Evolutionary conservation across 2,113 vertebrate genomes (phyloP), one percentile per base, ranked within the genome.

Genomic region (Centrocercus urophasianus): DNA sequence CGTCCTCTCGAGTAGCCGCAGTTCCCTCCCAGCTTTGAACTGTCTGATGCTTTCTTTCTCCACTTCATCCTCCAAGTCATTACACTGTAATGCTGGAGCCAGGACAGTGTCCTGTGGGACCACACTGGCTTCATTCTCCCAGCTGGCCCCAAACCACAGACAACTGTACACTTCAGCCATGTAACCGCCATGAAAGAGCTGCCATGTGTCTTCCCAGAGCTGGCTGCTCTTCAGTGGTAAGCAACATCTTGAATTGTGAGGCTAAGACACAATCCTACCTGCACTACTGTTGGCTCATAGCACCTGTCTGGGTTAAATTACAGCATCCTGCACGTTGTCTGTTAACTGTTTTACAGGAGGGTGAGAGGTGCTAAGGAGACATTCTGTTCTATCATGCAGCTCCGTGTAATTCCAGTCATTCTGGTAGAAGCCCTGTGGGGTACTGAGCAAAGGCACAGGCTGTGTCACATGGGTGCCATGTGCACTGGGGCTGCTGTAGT

Each of bases 11-110:
- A 91, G 50, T 91, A 88, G 84, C 79, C 60, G 61, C 81, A 86
- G 4, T 80, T 94, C 86, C 70, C 71, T 93, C 56, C 52, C 70
- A 93, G 82, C 88, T 96, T 95, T 94, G 86, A 96, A 95, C 54
- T 72, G 22, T 92, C 64, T 60, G 84, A 56, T 89, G 88, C 74
- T 63, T 71, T 92, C 48, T 81, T 64, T 63, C 64, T 93, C 59
- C 57, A 36, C 34, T 89, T 60, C 48, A 67, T 78, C 27, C 48
- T 95, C 85, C 73, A 88, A 88, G 70, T 91, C 67, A 76, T 87
- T 86, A 93, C 66, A 70, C 13, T 82, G 2, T 24, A 73, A 64
- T 21, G 50, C 67, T 85, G 63, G 60, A 91, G 95, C 72, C 93
- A 95, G 86, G 45, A 90, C 61, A 69, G 22, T 71, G 75, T 93